Evolutionary conservation across 2,113 vertebrate genomes (phyloP).

Genomic region (Prunella himalayana): DNA sequence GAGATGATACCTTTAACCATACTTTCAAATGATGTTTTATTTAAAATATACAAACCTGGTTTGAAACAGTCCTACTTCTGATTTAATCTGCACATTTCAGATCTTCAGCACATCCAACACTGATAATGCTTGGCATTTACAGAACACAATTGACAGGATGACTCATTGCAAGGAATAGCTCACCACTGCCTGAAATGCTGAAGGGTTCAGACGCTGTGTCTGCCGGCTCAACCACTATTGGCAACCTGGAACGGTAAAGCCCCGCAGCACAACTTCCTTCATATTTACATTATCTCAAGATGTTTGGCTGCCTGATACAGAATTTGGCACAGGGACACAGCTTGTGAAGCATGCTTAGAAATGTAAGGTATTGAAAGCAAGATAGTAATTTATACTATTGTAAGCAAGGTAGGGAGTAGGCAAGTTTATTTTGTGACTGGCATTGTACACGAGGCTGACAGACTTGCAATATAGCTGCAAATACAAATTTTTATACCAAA

Average conservation of each 20-base stretch:
- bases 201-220: background rate
- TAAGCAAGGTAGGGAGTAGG: background rate
- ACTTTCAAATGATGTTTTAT: background rate
- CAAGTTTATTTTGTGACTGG: background rate
- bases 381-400: background rate
- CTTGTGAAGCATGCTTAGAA: background rate
- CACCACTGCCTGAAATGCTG: background rate
- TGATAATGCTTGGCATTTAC: background rate
- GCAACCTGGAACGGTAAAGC: background rate
- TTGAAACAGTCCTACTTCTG: background rate
- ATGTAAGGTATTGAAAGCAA: background rate
- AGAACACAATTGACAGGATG: conserved; percentile 38
- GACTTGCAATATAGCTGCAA: background rate
- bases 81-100: background rate
- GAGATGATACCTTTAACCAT: background rate
- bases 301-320: background rate
- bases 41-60: conserved; percentile 6
- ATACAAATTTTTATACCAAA: background rate
- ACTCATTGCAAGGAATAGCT: background rate
- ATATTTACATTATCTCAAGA: background rate
- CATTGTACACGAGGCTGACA: background rate
- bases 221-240: background rate
- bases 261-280: background rate
- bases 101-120: background rate
- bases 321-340: background rate